Evolutionary conservation across 2,797 vertebrate genomes (phyloP).

Genomic region (Selene dorsalis): DNA sequence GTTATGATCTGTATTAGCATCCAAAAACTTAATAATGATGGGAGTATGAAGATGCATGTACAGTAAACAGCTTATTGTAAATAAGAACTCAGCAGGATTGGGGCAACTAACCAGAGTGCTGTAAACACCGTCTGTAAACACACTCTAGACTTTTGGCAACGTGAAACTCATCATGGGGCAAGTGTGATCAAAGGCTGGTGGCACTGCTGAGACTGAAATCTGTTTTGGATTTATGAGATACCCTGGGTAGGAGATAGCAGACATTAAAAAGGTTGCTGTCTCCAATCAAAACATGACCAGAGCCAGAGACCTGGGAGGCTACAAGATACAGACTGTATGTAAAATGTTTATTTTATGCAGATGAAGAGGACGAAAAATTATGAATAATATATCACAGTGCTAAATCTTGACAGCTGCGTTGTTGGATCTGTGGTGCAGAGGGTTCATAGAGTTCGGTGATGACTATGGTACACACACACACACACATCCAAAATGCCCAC

Average conservation of each 20-base stretch:
- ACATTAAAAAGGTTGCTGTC: slow-evolving; percentile 14
- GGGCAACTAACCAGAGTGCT: slow-evolving; percentile 21
- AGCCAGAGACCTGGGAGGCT: background rate
- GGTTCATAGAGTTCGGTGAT: slow-evolving; percentile 11
- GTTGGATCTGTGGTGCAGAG: background rate
- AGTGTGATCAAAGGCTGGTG: slow-evolving; percentile 57
- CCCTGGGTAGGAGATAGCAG: slow-evolving; percentile 16
- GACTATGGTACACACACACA: slow-evolving; percentile 7
- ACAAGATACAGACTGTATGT: background rate
- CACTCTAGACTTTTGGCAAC: slow-evolving; percentile 59
- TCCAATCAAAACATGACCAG: slow-evolving; percentile 15
- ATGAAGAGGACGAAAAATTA: slow-evolving; percentile 1
- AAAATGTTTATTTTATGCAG: background rate
- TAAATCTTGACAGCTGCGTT: background rate
- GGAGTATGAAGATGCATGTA: slow-evolving; percentile 39
- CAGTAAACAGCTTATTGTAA: slow-evolving; percentile 51
- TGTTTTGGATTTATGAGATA: slow-evolving; percentile 44
- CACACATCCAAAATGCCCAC: background rate
- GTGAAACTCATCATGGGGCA: slow-evolving; percentile 28
- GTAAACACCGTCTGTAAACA: slow-evolving; percentile 60
- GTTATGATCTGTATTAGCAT: background rate
- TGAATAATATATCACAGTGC: slow-evolving; percentile 23
- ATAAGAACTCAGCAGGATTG: slow-evolving; percentile 41
- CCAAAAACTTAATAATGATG: slow-evolving; percentile 30
- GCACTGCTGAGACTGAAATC: slow-evolving; percentile 52